Percentiles rank a stretch among this genome's conserved stretches.
phyloP scores from a whole-genome alignment of 2,113 vertebrate genomes.

The Malurus alboscapulatus region DNA sequence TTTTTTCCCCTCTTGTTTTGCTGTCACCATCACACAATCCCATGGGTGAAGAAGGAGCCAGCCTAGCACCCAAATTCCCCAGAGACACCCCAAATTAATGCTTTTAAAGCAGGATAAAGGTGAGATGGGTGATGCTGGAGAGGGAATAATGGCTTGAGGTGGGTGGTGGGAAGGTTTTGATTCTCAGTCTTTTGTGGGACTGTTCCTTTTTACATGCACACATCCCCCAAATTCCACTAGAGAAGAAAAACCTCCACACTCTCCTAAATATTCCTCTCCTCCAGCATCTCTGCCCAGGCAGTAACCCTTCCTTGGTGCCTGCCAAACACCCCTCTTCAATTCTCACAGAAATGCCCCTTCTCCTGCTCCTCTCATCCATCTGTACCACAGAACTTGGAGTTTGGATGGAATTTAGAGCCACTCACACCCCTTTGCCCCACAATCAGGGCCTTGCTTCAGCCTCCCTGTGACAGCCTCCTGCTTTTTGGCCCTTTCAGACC shows the following conservation, averaged over 20 bases:
- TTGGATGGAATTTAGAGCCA: rapidly evolving
- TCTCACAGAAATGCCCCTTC: background rate
- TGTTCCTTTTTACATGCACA: background rate
- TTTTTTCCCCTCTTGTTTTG: background rate
- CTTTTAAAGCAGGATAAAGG: background rate
- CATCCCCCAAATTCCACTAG: background rate
- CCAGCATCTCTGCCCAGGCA: background rate
- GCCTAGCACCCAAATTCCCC: background rate
- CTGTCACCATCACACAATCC: rapidly evolving
- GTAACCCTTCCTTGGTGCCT: background rate
- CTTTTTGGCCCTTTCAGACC: background rate
- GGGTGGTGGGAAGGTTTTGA: no score
- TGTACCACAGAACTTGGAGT: rapidly evolving
- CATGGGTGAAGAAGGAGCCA: background rate
- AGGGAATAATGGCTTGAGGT: background rate
- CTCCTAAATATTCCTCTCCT: background rate
- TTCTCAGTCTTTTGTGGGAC: background rate
- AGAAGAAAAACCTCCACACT: background rate
- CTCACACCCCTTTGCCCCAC: background rate
- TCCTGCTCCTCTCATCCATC: background rate
- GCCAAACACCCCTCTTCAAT: background rate
- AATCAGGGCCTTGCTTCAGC: background rate
- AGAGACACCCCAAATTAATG: background rate
- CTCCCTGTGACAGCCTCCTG: background rate
- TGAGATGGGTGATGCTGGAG: background rate